Evolutionary conservation across 2,797 vertebrate species (phyloP).

Genomic region (Taeniopygia guttata): DNA sequence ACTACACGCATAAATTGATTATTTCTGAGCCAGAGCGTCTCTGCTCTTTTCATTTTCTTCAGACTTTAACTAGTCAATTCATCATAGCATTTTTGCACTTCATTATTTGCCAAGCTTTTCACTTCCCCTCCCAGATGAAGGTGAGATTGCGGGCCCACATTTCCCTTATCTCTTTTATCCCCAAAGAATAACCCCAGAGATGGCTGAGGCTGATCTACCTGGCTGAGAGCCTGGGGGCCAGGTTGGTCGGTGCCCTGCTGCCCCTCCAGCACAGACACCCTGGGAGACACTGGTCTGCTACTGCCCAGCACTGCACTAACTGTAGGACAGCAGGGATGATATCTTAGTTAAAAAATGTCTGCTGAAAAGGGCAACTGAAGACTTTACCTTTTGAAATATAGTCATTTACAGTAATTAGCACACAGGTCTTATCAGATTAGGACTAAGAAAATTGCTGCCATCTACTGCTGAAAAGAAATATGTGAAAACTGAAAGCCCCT

Average conservation of each 20-base stretch:
- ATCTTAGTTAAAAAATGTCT: not conserved
- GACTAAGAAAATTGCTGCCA: slow-evolving; percentile 69
- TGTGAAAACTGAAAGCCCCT: not conserved
- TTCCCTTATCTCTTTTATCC: not conserved
- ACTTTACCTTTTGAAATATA: not conserved
- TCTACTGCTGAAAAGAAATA: slow-evolving; percentile 64
- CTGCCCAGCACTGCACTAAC: not conserved
- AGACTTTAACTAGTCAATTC: not conserved
- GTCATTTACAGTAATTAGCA: slow-evolving; percentile 4
- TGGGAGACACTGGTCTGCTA: not conserved
- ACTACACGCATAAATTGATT: not conserved
- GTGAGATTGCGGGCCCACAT: accelerated
- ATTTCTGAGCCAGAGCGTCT: not conserved
- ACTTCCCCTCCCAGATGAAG: not conserved
- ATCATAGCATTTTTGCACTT: not conserved
- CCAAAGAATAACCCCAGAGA: not conserved
- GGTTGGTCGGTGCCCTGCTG: accelerated
- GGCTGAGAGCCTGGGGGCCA: not conserved
- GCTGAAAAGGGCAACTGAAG: not conserved
- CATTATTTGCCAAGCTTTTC: not conserved
- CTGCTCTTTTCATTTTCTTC: not conserved
- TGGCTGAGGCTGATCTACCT: not conserved
- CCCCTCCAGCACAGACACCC: not conserved
- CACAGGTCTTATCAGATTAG: not conserved
- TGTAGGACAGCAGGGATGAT: not conserved